Percentiles rank a stretch among this genome's conserved stretches.
Conservation (phyloP, 2,888 invertebrate species). For the Dynastes hyllus region DNA sequence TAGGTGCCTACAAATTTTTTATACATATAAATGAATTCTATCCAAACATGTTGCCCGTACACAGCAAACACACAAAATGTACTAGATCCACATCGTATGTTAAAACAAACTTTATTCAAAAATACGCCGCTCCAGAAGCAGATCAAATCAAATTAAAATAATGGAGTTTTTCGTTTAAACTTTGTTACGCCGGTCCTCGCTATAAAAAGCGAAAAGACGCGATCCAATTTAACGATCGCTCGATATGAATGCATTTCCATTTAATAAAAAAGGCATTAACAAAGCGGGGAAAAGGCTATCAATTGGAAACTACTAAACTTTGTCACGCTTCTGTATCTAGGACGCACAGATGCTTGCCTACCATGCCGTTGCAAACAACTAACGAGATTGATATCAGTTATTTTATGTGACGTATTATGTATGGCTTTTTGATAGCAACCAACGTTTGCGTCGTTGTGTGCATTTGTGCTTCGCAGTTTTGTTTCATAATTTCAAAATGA, state of each 20-base stretch:
- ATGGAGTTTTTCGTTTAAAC: no score
- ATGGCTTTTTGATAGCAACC: slow-evolving; percentile 23
- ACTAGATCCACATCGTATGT: no score
- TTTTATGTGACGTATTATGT: slow-evolving; percentile 32
- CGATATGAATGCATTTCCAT: slow-evolving; percentile 33
- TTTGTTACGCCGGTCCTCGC: no score
- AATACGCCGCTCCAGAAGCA: no score
- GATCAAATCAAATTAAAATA: no score
- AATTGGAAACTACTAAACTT: slow-evolving; percentile 36
- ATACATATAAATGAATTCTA: no score
- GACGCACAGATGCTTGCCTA: slow-evolving; percentile 23
- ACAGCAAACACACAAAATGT: no score
- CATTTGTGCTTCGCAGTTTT: background rate
- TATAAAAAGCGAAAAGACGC: background rate
- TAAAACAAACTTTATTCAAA: no score
- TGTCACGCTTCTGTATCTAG: slow-evolving; percentile 22
- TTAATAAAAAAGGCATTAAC: slow-evolving; percentile 38
- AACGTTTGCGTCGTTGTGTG: slow-evolving; percentile 1
- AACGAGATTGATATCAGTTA: slow-evolving; percentile 43
- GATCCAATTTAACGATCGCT: slow-evolving; percentile 3
- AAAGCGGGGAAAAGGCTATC: slow-evolving; percentile 21
- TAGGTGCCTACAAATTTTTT: no score
- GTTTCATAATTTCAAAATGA: slow-evolving; percentile 15
- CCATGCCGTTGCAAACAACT: slow-evolving; percentile 7
- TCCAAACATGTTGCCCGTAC: no score